phyloP scores from a whole-genome alignment of 1,140 invertebrate species.

The Nasonia longicornis region DNA sequence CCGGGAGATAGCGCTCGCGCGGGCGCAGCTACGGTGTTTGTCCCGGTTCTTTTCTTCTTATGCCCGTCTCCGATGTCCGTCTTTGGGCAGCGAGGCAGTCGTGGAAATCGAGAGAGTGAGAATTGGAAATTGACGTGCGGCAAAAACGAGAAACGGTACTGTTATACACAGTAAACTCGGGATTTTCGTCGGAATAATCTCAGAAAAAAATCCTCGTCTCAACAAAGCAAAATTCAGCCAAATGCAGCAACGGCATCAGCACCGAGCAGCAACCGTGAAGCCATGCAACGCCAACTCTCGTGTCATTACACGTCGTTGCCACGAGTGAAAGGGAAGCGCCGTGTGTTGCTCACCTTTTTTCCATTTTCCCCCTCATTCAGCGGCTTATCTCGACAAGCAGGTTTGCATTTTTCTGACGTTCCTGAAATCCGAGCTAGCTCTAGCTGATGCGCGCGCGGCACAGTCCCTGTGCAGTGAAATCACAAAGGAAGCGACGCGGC shows the following conservation, averaged over 20 bases:
- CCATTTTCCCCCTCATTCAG: not conserved
- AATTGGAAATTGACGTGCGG: slow-evolving; percentile 15
- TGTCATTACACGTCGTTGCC: slow-evolving; percentile 19
- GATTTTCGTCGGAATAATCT: no score
- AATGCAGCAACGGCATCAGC: not conserved
- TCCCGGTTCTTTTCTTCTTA: not conserved
- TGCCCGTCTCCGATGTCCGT: not conserved
- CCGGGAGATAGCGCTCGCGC: not conserved
- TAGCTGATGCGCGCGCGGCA: not conserved
- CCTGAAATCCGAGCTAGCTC: not conserved
- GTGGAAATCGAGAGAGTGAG: slow-evolving; percentile 20
- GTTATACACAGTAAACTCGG: slow-evolving; percentile 9
- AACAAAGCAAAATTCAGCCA: not conserved
- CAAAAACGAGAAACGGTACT: slow-evolving; percentile 17
- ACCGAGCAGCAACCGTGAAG: not conserved
- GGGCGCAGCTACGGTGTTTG: not conserved
- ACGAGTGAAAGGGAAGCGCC: slow-evolving; percentile 20
- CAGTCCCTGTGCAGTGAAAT: not conserved
- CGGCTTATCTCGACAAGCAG: not conserved
- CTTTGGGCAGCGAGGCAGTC: slow-evolving; percentile 1
- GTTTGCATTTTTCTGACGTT: not conserved
- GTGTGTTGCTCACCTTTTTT: not conserved
- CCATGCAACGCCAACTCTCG: slow-evolving; percentile 6
- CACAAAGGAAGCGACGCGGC: not conserved
- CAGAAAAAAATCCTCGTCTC: not conserved